Evolutionary conservation across 2,113 vertebrate genomes (phyloP).

Genomic region (Anser cygnoides): DNA sequence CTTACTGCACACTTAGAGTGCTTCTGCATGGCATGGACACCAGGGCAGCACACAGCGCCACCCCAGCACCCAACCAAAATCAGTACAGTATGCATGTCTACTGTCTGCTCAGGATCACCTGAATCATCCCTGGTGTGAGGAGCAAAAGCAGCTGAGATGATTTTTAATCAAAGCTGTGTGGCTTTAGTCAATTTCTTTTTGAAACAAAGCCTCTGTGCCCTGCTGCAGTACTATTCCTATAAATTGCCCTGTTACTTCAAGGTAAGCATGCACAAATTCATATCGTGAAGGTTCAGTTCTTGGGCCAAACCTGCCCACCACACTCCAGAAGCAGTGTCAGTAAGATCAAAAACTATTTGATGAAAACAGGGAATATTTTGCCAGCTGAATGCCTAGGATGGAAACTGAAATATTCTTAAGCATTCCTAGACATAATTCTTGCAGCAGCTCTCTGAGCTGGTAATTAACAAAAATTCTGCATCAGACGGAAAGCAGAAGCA

Average conservation of each 20-base stretch:
- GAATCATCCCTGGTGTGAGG: neutral
- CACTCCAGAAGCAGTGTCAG: neutral
- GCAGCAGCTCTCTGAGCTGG: neutral
- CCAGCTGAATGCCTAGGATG: neutral
- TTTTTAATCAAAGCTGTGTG: neutral
- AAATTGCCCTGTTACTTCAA: neutral
- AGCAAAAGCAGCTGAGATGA: neutral
- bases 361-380: neutral
- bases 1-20: neutral
- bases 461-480: neutral
- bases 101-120: neutral
- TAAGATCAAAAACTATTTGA: neutral
- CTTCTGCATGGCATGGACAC: neutral
- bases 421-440: neutral
- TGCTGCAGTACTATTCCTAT: neutral
- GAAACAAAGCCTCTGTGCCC: neutral
- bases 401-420: neutral
- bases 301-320: neutral
- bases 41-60: too few species aligned
- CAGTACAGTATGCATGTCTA: neutral
- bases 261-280: neutral
- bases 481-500: neutral
- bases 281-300: accelerated
- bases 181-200: neutral
- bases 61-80: neutral